phyloP scores from a whole-genome alignment of 2,888 invertebrate species.

The Hydraecia micacea region DNA sequence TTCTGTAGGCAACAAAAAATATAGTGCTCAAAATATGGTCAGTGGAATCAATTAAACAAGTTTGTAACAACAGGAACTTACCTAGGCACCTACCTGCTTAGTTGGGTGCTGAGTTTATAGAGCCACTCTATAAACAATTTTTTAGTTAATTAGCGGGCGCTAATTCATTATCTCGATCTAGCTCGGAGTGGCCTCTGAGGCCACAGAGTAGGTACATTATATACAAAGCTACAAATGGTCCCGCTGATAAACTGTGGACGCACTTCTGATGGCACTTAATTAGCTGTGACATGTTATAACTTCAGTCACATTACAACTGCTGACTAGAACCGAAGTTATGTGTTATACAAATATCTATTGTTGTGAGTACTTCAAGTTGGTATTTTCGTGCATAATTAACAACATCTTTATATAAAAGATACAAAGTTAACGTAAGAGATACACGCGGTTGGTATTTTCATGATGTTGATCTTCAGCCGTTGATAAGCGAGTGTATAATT shows the following conservation, averaged over 20 bases:
- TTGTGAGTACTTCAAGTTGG: slow-evolving; percentile 16
- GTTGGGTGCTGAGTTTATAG: slow-evolving; percentile 27
- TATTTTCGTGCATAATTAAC: slow-evolving; percentile 26
- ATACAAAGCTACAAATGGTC: slow-evolving; percentile 41
- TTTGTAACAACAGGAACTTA: slow-evolving; percentile 26
- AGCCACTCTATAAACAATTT: slow-evolving; percentile 41
- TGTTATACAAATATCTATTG: slow-evolving; percentile 12
- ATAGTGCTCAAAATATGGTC: slow-evolving; percentile 12
- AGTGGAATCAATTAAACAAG: slow-evolving; percentile 42
- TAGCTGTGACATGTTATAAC: slow-evolving; percentile 34
- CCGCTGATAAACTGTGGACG: slow-evolving; percentile 37
- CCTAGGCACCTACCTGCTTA: neutral
- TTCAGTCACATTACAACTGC: slow-evolving; percentile 14
- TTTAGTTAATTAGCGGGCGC: slow-evolving; percentile 56
- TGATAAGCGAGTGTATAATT: slow-evolving; percentile 43
- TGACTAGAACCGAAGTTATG: slow-evolving; percentile 18
- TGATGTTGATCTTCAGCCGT: slow-evolving; percentile 34
- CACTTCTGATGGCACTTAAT: slow-evolving; percentile 32
- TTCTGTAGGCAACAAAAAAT: slow-evolving; percentile 26
- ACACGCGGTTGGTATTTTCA: slow-evolving; percentile 37
- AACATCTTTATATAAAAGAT: neutral
- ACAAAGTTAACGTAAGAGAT: slow-evolving; percentile 7
- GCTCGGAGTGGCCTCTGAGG: slow-evolving; percentile 29
- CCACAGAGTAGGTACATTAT: slow-evolving; percentile 30
- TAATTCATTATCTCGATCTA: slow-evolving; percentile 53